Base-by-base conservation (phyloP, 2,888 invertebrate genomes). In the Mylabris sibirica region DNA sequence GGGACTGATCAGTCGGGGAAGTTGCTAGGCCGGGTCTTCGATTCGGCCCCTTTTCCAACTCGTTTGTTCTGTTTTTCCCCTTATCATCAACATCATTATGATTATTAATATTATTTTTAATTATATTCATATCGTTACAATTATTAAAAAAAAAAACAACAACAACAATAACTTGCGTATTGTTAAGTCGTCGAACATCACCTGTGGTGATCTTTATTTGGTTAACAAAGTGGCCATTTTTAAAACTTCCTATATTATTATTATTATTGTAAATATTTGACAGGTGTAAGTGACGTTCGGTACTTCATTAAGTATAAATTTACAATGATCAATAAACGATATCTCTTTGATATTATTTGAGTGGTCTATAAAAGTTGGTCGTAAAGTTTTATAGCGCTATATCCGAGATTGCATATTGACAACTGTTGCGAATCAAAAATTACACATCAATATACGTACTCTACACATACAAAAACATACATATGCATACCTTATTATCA, bases 261-360 rank as follows among this genome's bases (percentile, higher is more conserved):
- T 2, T 20, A 24, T 53, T 53, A 24, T 53, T 24, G 24, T 24
- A 76, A 78, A 78, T 78, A 78, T 78, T 79, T 81, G 82, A 82
- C 83, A 84, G 83, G 83, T 84, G 83, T 80, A 74, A 78, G 77
- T 79, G 82, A 83, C 82, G 80, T 79, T 80, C 80, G 77, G 81
- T 83, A 82, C 81, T 82, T 82, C 80, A 81, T 82, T 82, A 82
- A 80, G 79, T 79, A 75, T 79, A 82, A 83, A 83, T 83, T 83
- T 83, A 84, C 81, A 83, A 81, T 79, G 79, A 77, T 78, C 80
- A 83, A 84, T 84, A 84, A 83, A 83, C 78, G 83, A 82, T 83
- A 83, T 83, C 82, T 81, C 80, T 77, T 81, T 79, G 79, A 81
- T 82, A 82, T 81, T 78, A 78, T 79, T 78, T 77, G 80, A 81